Evolutionary conservation across 2,113 vertebrate genomes (phyloP).

Genomic region (Lagopus leucura): DNA sequence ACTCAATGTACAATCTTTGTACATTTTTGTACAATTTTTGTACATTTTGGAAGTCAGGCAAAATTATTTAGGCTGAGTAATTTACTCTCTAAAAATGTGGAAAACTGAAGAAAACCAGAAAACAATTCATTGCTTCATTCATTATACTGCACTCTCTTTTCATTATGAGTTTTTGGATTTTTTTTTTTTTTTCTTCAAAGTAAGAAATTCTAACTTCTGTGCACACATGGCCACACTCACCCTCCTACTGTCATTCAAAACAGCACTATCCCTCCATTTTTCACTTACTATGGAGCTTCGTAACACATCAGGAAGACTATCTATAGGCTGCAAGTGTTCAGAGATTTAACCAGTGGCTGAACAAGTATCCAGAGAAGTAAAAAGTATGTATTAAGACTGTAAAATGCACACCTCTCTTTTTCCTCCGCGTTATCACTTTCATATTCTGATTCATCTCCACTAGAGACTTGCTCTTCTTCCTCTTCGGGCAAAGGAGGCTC

Average conservation of each 20-base stretch:
- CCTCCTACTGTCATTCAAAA: background rate
- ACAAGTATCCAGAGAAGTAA: background rate
- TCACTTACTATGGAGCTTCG: background rate
- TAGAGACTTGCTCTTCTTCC: slow-evolving; percentile 80
- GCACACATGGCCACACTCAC: background rate
- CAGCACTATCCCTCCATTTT: background rate
- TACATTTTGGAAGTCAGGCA: background rate
- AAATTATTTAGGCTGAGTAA: background rate
- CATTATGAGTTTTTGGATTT: background rate
- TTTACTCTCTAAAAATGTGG: background rate
- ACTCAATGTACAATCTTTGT: background rate
- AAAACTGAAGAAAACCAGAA: background rate
- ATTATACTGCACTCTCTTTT: background rate
- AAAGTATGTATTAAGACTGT: background rate
- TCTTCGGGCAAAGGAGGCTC: slow-evolving; percentile 91
- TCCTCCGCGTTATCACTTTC: slow-evolving; percentile 93
- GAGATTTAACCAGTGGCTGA: background rate
- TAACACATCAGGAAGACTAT: background rate
- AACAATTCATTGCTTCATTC: background rate
- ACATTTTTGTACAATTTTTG: too few species aligned
- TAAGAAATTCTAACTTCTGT: background rate
- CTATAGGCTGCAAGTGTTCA: background rate
- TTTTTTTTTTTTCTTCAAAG: background rate
- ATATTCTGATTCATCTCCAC: slow-evolving; percentile 91
- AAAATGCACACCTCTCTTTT: slow-evolving; percentile 85